Conservation (phyloP, 2,888 invertebrate species). For the Zelleria hepariella region DNA sequence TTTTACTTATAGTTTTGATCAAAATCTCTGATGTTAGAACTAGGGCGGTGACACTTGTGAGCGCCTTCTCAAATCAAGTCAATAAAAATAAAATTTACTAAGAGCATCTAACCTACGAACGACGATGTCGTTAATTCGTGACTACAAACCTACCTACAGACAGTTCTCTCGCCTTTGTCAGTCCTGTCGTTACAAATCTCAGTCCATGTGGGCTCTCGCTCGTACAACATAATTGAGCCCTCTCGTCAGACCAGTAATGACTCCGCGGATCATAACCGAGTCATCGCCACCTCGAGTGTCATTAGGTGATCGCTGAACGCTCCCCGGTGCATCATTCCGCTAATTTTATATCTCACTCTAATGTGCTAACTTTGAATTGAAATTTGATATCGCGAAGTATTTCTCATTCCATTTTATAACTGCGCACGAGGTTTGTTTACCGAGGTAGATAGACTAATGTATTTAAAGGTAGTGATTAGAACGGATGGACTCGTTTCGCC, state of each 20-base stretch:
- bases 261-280: conserved; percentile 16
- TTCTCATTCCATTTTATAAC: conserved; percentile 15
- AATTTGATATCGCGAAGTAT: conserved; percentile 46
- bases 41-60: too few species aligned
- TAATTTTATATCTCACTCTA: conserved; percentile 37
- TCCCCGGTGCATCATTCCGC: conserved; percentile 55
- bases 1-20: too few species aligned
- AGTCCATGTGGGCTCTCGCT: conserved; percentile 10
- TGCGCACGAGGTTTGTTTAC: conserved; percentile 10
- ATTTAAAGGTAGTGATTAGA: neutral
- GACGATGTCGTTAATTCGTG: too few species aligned
- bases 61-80: too few species aligned
- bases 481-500: neutral
- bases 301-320: conserved; percentile 24
- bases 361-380: conserved; percentile 61
- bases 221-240: conserved; percentile 26
- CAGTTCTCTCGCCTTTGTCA: too few species aligned
- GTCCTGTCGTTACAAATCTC: neutral
- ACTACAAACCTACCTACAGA: too few species aligned
- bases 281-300: conserved; percentile 20
- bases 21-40: too few species aligned
- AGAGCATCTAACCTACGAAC: too few species aligned
- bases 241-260: conserved; percentile 17
- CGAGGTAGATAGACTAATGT: conserved; percentile 15
- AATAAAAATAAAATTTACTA: too few species aligned